A percentile compares a stretch with the other conserved stretches of the same genome.
phyloP scores from a whole-genome alignment of 2,113 vertebrate genomes.

The Leptocoma aspasia region DNA sequence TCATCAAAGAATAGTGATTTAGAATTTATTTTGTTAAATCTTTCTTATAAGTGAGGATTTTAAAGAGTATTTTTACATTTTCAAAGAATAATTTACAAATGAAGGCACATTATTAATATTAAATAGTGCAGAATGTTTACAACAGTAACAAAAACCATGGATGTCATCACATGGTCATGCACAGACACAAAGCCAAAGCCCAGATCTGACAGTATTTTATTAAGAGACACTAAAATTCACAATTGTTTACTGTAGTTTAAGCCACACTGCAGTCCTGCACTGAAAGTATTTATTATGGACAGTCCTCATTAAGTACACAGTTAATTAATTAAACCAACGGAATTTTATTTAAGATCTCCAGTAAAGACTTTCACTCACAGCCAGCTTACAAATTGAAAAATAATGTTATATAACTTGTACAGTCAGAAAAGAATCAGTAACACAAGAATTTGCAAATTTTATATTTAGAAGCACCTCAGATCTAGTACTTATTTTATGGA shows the following conservation, averaged over 20 bases:
- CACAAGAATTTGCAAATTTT: not conserved
- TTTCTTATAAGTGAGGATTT: not conserved
- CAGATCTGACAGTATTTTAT: not conserved
- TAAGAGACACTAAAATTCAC: not conserved
- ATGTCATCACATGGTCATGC: not conserved
- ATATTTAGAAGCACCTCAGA: not conserved
- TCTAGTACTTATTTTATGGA: not conserved
- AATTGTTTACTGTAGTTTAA: not conserved
- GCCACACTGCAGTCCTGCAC: not conserved
- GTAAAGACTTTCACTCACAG: not conserved
- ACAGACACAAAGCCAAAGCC: not conserved
- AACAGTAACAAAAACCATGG: not conserved
- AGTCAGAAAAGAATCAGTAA: not conserved
- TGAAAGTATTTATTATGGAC: not conserved
- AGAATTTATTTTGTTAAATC: not conserved
- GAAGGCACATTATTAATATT: not conserved
- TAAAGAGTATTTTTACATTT: not conserved
- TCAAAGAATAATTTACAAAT: not conserved
- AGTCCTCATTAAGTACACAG: not conserved
- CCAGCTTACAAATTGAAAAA: not conserved
- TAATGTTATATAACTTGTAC: not conserved
- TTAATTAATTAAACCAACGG: not conserved
- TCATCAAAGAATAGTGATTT: not conserved
- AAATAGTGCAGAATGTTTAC: not conserved
- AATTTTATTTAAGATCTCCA: not conserved